A percentile compares a stretch with the other conserved stretches of the same genome.
Conservation (phyloP, 2,888 invertebrate genomes). For the Hydraecia micacea region DNA sequence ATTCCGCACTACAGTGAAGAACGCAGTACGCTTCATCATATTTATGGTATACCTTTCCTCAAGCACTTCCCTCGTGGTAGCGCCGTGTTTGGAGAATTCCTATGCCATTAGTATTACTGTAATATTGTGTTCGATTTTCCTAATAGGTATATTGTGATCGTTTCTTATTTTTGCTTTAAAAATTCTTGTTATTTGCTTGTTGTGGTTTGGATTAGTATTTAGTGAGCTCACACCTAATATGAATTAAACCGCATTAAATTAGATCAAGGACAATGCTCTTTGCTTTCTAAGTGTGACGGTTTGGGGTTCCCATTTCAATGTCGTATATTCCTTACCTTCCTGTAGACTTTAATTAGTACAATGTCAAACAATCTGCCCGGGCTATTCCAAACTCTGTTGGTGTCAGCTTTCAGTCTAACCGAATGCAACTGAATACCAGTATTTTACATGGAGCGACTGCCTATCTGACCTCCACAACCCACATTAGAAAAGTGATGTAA, state of each 20-base stretch:
- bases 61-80: constrained; percentile 10
- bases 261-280: neutral
- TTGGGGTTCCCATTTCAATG: neutral
- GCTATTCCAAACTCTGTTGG: neutral
- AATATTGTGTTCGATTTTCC: constrained; percentile 26
- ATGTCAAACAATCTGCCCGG: neutral
- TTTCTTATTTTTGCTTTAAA: constrained; percentile 1
- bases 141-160: neutral
- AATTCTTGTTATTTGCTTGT: neutral
- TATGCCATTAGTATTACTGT: constrained; percentile 2
- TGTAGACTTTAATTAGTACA: neutral
- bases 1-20: constrained; percentile 12
- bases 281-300: neutral
- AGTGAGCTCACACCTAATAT: neutral
- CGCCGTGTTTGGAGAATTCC: constrained; percentile 40
- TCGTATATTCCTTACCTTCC: neutral
- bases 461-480: neutral
- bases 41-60: constrained; percentile 32
- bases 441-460: neutral
- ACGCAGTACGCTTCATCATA: constrained; percentile 36
- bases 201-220: neutral
- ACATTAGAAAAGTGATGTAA: neutral
- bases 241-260: neutral
- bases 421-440: no score
- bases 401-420: neutral